Base-by-base conservation (phyloP, 2,797 vertebrate species). In the Pteropus rufus region DNA sequence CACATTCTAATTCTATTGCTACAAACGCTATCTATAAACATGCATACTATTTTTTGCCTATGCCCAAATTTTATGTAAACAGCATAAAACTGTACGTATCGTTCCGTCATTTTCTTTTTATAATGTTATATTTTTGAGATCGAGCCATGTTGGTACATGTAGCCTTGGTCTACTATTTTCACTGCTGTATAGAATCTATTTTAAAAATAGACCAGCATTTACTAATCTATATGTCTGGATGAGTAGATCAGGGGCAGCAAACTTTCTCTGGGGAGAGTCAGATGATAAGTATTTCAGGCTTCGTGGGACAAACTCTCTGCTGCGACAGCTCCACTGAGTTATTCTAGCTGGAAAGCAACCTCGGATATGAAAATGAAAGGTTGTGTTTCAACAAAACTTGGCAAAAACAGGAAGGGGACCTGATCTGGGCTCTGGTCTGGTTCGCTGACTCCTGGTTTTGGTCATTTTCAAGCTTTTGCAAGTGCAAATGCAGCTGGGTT, bases 321-420 rank as follows among this genome's bases (percentile, higher is more conserved):
- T 12, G 23, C 11, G 5, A 2, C 8, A 4, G 44, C 26, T 84
- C 4, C 14, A 5, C 41, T 56, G n/a, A 29, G 56, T 36, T 7
- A 0, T 34, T 0, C 1, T 4, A 7, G 36, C 49, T 0, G 15
- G 44, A 34, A 5, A 34, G 31, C 49, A n/a, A 19, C 19, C n/a
- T 19, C 21, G 34, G 65, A 46, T 0, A 19, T 1, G 73, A 21
- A 46, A n/a, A 26, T 34, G 56, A 24, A 15, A 0, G 18, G 44
- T 14, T 9, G 18, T 62, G 41, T 67, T 60, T 62, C 60, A 15
- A 23, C 34, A 62, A 76, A 60, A 29, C 16, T 18, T 58, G 58
- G n/a, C 12, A 44, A 14, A 60, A 31, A 7, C 7, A 67, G 54
- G 62, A 5, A 11, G 46, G 2, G 7, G 21, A 7, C 19, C 84